phyloP scores from a whole-genome alignment of 2,797 vertebrate species.

The Cynodonichthys magdalenae region DNA sequence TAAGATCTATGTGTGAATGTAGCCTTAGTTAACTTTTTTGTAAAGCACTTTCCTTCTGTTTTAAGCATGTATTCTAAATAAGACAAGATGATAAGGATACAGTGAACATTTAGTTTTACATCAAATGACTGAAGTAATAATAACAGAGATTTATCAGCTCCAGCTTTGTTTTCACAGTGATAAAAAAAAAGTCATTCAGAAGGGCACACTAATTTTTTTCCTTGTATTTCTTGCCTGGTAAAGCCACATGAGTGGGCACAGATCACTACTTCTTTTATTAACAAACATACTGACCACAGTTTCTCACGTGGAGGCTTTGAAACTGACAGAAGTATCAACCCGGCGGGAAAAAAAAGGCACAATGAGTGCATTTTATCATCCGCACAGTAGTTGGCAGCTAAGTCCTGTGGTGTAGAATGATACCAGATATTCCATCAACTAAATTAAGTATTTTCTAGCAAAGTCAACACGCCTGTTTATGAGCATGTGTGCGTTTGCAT shows the following conservation, averaged over 20 bases:
- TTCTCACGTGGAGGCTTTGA: neutral
- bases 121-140: neutral
- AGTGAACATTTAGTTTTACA: neutral
- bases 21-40: no score
- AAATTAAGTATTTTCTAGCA: slow-evolving; percentile 1
- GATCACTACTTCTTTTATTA: neutral
- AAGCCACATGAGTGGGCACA: neutral
- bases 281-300: neutral
- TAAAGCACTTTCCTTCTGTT: neutral
- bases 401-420: neutral
- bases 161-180: neutral
- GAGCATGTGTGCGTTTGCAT: slow-evolving; percentile 40
- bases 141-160: neutral
- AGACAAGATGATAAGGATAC: neutral
- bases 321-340: neutral
- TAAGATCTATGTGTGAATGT: no score
- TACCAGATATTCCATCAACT: neutral
- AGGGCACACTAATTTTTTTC: neutral
- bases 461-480: slow-evolving; percentile 17
- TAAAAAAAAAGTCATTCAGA: neutral
- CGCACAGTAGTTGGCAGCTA: neutral
- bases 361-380: neutral
- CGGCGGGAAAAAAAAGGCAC: neutral
- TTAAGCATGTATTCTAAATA: neutral
- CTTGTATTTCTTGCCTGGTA: neutral